Evolutionary conservation across 2,113 vertebrate species (phyloP).

Genomic region (pig (Sus scrofa)): T2T-Sscrofa CM000812.6:135011501-135012000

Average conservation of each 20-base stretch:
- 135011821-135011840: rapidly evolving
- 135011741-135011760: background rate
- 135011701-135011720: background rate
- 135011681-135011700: background rate
- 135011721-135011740: background rate
- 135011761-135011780: rapidly evolving
- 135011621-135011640: slow-evolving; percentile 8
- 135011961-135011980: background rate
- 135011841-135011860: background rate
- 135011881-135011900: background rate
- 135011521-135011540: background rate
- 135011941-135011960: background rate
- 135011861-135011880: background rate
- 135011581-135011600: slow-evolving; percentile 15
- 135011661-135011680: background rate
- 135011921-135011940: background rate
- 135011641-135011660: background rate
- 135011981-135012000: background rate
- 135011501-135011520: background rate
- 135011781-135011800: background rate
- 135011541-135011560: slow-evolving; percentile 47
- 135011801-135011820: rapidly evolving
- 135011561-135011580: background rate
- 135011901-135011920: background rate
- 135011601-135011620: background rate